phyloP scores from a whole-genome alignment of 1,140 invertebrate genomes.

The Eciton burchellii region DNA sequence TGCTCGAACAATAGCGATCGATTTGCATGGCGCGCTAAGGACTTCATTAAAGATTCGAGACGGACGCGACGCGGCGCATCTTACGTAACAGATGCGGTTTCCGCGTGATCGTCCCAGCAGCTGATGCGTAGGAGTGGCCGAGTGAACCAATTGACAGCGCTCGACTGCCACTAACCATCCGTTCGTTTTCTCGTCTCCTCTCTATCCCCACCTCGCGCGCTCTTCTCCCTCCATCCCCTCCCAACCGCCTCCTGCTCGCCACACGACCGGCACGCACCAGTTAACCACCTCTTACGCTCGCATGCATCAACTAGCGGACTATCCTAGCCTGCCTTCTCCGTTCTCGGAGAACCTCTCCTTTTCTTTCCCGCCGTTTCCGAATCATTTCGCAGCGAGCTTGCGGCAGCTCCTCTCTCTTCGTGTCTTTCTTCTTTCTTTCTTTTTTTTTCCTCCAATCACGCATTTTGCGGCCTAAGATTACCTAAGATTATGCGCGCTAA shows the following conservation, averaged over 20 bases:
- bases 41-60: slow-evolving; percentile 5
- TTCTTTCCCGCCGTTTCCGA: not conserved
- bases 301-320: slow-evolving; percentile 37
- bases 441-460: not conserved
- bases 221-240: slow-evolving; percentile 34
- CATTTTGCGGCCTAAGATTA: not conserved
- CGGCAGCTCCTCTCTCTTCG: no score
- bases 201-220: slow-evolving; percentile 46
- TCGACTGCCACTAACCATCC: slow-evolving; percentile 69
- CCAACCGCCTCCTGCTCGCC: slow-evolving; percentile 50
- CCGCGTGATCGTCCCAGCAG: slow-evolving; percentile 70
- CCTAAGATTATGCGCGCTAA: not conserved
- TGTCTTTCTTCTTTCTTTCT: no score
- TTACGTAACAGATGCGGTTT: slow-evolving; percentile 70
- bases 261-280: slow-evolving; percentile 75
- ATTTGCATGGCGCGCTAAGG: slow-evolving; percentile 1
- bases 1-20: slow-evolving; percentile 15
- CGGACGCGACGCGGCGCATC: slow-evolving; percentile 24
- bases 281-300: slow-evolving; percentile 61
- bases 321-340: slow-evolving; percentile 14
- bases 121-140: slow-evolving; percentile 77
- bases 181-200: slow-evolving; percentile 61
- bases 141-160: slow-evolving; percentile 74
- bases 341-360: not conserved
- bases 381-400: not conserved